These are phyloP conservation scores for Gallinago paraguaiae DNA, from an alignment of 2,113 vertebrate genomes.

Conservation along the genomic window DNA sequence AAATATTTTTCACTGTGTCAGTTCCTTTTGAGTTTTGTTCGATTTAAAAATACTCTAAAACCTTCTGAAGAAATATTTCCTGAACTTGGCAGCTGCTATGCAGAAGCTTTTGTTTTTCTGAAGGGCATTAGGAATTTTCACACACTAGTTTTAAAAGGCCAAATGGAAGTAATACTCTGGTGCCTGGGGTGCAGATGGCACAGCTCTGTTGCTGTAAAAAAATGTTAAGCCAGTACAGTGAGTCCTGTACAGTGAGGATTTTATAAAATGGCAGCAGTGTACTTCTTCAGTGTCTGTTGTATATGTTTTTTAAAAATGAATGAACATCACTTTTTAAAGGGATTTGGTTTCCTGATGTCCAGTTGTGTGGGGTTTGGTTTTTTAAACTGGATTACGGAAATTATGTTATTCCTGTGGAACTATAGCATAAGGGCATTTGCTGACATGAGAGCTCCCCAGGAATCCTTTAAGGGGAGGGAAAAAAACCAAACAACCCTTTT, in stretches of 20 bases:
- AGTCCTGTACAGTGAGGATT: not conserved
- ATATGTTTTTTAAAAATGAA: not conserved
- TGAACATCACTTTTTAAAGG: not conserved
- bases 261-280: not conserved
- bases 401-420: not conserved
- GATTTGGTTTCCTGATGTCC: not conserved
- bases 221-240: not conserved
- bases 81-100: not conserved
- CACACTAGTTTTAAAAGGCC: conserved; percentile 1
- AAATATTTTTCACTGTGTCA: not conserved
- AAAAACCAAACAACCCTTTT: too few species aligned
- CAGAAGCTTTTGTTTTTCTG: not conserved
- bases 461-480: not conserved
- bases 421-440: not conserved
- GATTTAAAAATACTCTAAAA: not conserved
- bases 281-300: not conserved
- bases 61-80: not conserved
- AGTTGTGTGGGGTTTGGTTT: accelerated
- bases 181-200: not conserved
- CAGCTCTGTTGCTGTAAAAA: not conserved
- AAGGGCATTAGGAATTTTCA: conserved; percentile 11
- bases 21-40: not conserved
- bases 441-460: not conserved
- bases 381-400: not conserved
- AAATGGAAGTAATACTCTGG: not conserved